Percentiles rank a stretch among this genome's conserved stretches.
Conservation (phyloP, 2,113 vertebrate species). For the Acinonyx jubatus region DNA sequence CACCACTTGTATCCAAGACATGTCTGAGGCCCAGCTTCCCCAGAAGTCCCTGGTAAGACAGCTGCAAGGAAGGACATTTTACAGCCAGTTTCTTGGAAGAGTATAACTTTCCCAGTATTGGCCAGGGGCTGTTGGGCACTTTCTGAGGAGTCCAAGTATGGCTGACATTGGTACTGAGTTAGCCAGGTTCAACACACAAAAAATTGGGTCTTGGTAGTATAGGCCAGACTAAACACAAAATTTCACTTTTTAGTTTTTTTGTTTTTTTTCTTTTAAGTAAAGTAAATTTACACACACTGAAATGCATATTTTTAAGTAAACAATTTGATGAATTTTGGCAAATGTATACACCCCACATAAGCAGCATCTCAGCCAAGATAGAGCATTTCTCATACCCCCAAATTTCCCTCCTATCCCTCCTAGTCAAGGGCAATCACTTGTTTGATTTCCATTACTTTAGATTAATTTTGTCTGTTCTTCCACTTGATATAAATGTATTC, state of each 20-base stretch:
- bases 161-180: background rate
- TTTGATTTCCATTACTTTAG: background rate
- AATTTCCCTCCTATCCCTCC: background rate
- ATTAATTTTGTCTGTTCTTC: background rate
- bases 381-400: background rate
- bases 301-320: background rate
- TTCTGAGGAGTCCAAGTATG: background rate
- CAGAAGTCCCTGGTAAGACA: background rate
- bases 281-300: background rate
- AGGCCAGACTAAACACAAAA: background rate
- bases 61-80: background rate
- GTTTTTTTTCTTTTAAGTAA: background rate
- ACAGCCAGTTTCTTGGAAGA: background rate
- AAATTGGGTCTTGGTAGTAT: background rate
- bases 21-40: background rate
- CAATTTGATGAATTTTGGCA: background rate
- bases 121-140: no score
- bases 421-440: background rate
- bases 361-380: background rate
- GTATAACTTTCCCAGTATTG: background rate
- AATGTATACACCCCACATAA: background rate
- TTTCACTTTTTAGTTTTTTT: background rate
- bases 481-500: background rate
- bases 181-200: background rate
- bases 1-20: background rate